Percentiles rank a stretch among this genome's conserved stretches.
These are phyloP conservation scores for Lasioglossum calceatum DNA, from an alignment of 2,888 invertebrate species.

Conservation along the genomic window DNA sequence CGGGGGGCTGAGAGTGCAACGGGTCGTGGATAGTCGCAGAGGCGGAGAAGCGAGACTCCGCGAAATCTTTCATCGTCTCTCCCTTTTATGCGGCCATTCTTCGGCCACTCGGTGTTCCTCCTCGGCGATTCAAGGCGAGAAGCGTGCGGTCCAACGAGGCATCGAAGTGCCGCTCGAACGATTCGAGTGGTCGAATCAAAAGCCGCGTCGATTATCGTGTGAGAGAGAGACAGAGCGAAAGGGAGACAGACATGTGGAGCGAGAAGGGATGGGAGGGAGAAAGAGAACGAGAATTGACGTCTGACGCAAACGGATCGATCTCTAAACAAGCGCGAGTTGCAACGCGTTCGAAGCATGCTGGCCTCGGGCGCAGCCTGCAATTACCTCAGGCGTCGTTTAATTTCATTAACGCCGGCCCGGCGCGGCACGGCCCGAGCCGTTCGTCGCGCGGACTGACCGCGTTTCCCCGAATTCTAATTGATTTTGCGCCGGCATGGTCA, in stretches of 20 bases:
- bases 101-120: slow-evolving; percentile 4
- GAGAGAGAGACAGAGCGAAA: background rate
- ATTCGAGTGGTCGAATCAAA: slow-evolving; percentile 18
- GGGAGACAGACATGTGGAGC: background rate
- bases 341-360: background rate
- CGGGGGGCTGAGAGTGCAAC: slow-evolving; percentile 22
- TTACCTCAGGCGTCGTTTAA: slow-evolving; percentile 56
- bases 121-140: slow-evolving; percentile 3
- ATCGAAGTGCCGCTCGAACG: background rate
- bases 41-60: slow-evolving; percentile 27
- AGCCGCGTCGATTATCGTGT: slow-evolving; percentile 7
- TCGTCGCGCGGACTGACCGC: slow-evolving; percentile 17
- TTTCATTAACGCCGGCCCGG: slow-evolving; percentile 43
- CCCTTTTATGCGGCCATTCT: slow-evolving; percentile 27
- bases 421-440: background rate
- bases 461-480: slow-evolving; percentile 57
- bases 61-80: slow-evolving; percentile 32
- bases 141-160: slow-evolving; percentile 1
- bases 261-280: background rate
- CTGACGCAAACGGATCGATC: slow-evolving; percentile 4
- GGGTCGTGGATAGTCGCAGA: slow-evolving; percentile 6
- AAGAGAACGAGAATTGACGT: background rate
- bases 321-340: slow-evolving; percentile 4
- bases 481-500: slow-evolving; percentile 51
- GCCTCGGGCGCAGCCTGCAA: slow-evolving; percentile 36